phyloP scores from a whole-genome alignment of 2,113 vertebrate species.

The Epinephelus moara region DNA sequence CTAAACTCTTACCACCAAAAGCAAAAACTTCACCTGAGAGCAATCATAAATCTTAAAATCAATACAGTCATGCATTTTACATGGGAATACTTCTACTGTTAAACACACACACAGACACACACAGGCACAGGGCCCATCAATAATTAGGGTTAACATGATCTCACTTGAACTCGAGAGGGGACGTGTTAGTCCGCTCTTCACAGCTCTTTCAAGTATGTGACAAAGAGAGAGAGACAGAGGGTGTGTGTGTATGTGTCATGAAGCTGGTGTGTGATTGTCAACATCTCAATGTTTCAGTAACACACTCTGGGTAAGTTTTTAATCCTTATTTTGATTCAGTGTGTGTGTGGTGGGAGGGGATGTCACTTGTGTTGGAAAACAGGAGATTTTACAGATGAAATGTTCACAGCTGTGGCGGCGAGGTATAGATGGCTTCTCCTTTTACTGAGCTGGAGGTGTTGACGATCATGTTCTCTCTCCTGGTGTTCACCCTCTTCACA shows the following conservation, averaged over 20 bases:
- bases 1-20: background rate
- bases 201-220: slow-evolving; percentile 26
- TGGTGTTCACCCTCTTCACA: slow-evolving; percentile 80
- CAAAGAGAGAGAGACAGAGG: background rate
- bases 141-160: slow-evolving; percentile 68
- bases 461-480: slow-evolving; percentile 75
- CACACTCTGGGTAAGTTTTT: slow-evolving; percentile 24
- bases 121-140: slow-evolving; percentile 50
- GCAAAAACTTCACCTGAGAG: background rate
- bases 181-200: slow-evolving; percentile 49
- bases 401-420: slow-evolving; percentile 14
- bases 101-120: slow-evolving; percentile 2
- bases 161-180: slow-evolving; percentile 63
- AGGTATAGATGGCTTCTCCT: slow-evolving; percentile 65
- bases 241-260: slow-evolving; percentile 10
- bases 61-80: background rate
- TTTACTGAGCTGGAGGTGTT: slow-evolving; percentile 76
- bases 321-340: slow-evolving; percentile 1
- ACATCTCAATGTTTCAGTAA: background rate
- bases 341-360: background rate
- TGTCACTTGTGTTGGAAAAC: background rate
- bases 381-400: background rate
- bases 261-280: slow-evolving; percentile 11
- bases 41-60: background rate
- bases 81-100: background rate